Conservation (phyloP, 2,113 vertebrate species). For the Physeter macrocephalus region DNA sequence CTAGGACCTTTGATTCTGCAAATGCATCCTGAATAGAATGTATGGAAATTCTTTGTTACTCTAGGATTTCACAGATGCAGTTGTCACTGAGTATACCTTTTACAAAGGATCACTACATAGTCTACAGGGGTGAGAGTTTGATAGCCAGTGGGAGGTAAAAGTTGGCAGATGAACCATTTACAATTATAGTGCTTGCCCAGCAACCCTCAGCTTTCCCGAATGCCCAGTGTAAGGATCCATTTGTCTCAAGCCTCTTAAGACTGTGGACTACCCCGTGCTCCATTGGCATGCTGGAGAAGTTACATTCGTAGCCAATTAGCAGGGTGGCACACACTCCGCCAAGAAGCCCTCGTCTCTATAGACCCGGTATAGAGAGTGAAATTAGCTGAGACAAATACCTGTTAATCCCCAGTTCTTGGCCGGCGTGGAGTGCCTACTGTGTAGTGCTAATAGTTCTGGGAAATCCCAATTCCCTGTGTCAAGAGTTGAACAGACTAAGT, state of each 20-base stretch:
- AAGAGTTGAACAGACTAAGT: constrained; percentile 80
- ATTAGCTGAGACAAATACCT: constrained; percentile 87
- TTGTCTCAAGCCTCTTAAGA: constrained; percentile 21
- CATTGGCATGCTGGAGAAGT: constrained; percentile 81
- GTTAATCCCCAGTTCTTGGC: constrained; percentile 86
- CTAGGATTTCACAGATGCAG: background rate
- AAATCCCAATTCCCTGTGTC: constrained; percentile 84
- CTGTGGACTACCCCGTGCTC: constrained; percentile 60
- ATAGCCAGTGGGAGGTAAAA: constrained; percentile 23
- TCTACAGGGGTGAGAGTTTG: background rate
- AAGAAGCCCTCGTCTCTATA: constrained; percentile 85
- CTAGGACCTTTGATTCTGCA: background rate
- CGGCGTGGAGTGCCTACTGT: constrained; percentile 80
- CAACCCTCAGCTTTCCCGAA: constrained; percentile 42
- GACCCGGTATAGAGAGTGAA: constrained; percentile 81
- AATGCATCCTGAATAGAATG: background rate
- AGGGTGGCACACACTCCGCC: constrained; percentile 84
- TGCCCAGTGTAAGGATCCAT: background rate
- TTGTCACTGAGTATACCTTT: constrained; percentile 14
- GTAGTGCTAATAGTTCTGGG: constrained; percentile 83
- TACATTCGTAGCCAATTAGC: constrained; percentile 87
- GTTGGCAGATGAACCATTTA: constrained; percentile 51
- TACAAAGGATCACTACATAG: background rate
- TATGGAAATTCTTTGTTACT: constrained; percentile 11
- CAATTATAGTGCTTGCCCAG: constrained; percentile 34